Percentiles rank a stretch among this genome's conserved stretches.
Conservation (phyloP, 2,888 invertebrate genomes). For the Drosophila pseudotakahashii region DNA sequence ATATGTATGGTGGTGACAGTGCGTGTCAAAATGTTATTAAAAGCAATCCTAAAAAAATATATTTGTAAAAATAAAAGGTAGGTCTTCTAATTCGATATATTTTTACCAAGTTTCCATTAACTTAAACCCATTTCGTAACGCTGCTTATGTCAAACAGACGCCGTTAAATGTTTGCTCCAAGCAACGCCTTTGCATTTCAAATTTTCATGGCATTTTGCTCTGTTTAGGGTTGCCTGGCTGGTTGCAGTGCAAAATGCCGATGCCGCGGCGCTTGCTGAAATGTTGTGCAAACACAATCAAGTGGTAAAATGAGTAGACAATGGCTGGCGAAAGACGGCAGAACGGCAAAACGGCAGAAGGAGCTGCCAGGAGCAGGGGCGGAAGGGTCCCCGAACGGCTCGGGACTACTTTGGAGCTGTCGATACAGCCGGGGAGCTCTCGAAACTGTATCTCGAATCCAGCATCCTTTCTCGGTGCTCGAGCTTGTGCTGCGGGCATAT, state of each 20-base stretch:
- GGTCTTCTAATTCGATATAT: no score
- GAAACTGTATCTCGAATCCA: constrained; percentile 44
- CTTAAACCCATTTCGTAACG: constrained; percentile 1
- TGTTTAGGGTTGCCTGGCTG: constrained; percentile 18
- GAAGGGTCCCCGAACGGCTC: constrained; percentile 11
- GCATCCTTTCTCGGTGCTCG: constrained; percentile 40
- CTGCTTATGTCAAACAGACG: constrained; percentile 6
- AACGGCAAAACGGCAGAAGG: constrained; percentile 15
- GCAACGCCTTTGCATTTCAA: constrained; percentile 50
- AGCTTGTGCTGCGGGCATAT: constrained; percentile 48
- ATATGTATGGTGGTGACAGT: background rate
- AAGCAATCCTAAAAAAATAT: background rate
- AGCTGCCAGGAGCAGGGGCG: constrained; percentile 4
- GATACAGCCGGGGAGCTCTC: constrained; percentile 41
- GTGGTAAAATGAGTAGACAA: constrained; percentile 66
- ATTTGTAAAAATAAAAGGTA: no score
- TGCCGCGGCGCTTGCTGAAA: constrained; percentile 31
- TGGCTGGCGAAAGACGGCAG: constrained; percentile 22
- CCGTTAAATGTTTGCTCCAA: constrained; percentile 40
- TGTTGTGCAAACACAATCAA: constrained; percentile 57
- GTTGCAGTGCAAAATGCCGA: constrained; percentile 19
- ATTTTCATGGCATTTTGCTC: constrained; percentile 28
- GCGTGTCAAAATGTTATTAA: constrained; percentile 8
- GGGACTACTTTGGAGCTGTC: constrained; percentile 39
- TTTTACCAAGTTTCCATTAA: constrained; percentile 4